Evolutionary conservation across 2,113 vertebrate genomes (phyloP), one percentile per base, ranked within the genome.

Genomic region (Rhea pennata): DNA sequence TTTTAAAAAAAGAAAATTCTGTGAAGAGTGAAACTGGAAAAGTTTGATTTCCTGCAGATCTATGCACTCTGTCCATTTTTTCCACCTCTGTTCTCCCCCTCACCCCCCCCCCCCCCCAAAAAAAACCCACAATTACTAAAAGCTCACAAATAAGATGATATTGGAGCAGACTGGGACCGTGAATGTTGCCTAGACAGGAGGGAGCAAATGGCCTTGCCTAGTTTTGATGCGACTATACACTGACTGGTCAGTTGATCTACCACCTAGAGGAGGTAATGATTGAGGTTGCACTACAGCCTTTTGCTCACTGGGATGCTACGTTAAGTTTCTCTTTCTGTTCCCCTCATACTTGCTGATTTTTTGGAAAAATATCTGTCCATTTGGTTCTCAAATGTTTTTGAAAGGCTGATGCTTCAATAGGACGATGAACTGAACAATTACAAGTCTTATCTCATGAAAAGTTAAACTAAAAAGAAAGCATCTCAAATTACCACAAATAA

Each of bases 261-360:
- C 46, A 7, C 5, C 1, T 26, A 6, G 42, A 65, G 29, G 10
- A 44, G 84, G 5, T 26, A 15, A 15, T 29, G 58, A 24, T 7
- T 19, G 71, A 56, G 31, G 31, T 33, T 81, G 54, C 58, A 5
- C 65, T 87, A 17, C 5, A 42, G 29, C 40, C 56, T 84, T 71
- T 51, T 84, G 48, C 77, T 82, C 27, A 5, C n/a, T 61, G 56
- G 42, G 42, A 46, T 15, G 5, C 31, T 21, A 1, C 2, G 1
- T 54, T 9, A 59, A 24, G 62, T 92, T 95, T 91, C 74, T 82
- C n/a, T 93, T 94, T 92, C 77, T 91, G 9, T 95, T 96, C 80
- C n/a, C 16, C 9, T 33, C 8, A 2, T 15, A 61, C 31, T 27
- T 78, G 40, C 12, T 61, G 7, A 10, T 82, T 83, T 84, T 77